phyloP scores from a whole-genome alignment of 2,888 invertebrate species.

The Luperina testacea region DNA sequence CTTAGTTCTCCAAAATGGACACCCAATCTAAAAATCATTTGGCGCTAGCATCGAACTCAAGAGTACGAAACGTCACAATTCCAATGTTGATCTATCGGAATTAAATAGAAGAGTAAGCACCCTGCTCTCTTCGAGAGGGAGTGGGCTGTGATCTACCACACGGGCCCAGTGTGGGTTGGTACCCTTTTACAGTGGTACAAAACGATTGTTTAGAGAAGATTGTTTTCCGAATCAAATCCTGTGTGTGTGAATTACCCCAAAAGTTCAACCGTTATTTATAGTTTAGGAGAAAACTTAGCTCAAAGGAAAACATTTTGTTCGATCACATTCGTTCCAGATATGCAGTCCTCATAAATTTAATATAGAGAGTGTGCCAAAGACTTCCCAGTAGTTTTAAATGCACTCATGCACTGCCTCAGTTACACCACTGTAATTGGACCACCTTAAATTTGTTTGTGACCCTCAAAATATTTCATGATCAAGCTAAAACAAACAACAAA shows the following conservation, averaged over 20 bases:
- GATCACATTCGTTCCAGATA: neutral
- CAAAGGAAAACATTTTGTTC: neutral
- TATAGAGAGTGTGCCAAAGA: neutral
- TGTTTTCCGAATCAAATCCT: neutral
- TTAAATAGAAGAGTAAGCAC: no score
- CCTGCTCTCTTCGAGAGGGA: no score
- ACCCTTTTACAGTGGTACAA: neutral
- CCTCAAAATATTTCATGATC: slow-evolving; percentile 12
- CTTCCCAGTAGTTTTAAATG: neutral
- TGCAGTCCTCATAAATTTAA: neutral
- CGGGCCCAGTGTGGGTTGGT: neutral
- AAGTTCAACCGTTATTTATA: neutral
- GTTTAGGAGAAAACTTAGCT: neutral
- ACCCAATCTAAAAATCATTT: no score
- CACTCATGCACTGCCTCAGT: neutral
- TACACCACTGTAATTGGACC: neutral
- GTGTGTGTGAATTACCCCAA: no score
- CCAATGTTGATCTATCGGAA: no score
- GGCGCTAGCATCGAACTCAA: no score
- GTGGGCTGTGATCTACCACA: neutral
- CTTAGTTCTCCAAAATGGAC: no score
- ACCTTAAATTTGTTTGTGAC: neutral
- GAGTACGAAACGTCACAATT: no score
- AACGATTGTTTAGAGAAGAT: neutral
- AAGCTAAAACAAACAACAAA: neutral